Conservation (phyloP, 2,797 vertebrate species). For the Antennarius maculatus region DNA sequence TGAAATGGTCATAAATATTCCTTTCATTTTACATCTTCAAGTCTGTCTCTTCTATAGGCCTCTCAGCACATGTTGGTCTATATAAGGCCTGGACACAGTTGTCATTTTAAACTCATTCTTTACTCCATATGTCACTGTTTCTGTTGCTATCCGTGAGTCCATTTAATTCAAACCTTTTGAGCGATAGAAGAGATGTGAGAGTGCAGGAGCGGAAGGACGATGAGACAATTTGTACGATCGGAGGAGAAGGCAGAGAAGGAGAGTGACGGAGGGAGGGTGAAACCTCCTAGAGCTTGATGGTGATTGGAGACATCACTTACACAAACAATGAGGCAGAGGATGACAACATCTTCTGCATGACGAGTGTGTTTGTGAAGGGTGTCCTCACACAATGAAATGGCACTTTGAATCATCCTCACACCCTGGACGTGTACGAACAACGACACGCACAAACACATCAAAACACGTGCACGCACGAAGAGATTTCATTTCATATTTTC, state of each 20-base stretch:
- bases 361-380: conserved; percentile 91
- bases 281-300: conserved; percentile 72
- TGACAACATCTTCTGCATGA: conserved; percentile 85
- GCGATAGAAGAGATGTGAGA: conserved; percentile 37
- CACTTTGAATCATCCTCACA: conserved; percentile 93
- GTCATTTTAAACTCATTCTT: conserved; percentile 8
- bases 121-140: conserved; percentile 5
- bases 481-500: conserved; percentile 90
- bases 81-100: not conserved
- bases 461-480: conserved; percentile 45
- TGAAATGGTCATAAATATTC: not conserved
- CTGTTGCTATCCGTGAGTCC: conserved; percentile 24
- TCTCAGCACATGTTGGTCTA: not conserved
- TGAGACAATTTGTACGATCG: conserved; percentile 71
- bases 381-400: conserved; percentile 88
- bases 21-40: not conserved
- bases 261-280: conserved; percentile 69
- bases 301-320: conserved; percentile 77
- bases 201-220: conserved; percentile 67
- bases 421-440: conserved; percentile 65
- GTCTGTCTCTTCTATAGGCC: not conserved
- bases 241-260: conserved; percentile 52
- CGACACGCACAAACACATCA: conserved; percentile 51
- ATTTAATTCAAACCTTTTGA: conserved; percentile 45
- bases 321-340: conserved; percentile 73